A percentile compares a stretch with the other conserved stretches of the same genome.
phyloP scores from a whole-genome alignment of 2,113 vertebrate genomes.

The Neogobius melanostomus region DNA sequence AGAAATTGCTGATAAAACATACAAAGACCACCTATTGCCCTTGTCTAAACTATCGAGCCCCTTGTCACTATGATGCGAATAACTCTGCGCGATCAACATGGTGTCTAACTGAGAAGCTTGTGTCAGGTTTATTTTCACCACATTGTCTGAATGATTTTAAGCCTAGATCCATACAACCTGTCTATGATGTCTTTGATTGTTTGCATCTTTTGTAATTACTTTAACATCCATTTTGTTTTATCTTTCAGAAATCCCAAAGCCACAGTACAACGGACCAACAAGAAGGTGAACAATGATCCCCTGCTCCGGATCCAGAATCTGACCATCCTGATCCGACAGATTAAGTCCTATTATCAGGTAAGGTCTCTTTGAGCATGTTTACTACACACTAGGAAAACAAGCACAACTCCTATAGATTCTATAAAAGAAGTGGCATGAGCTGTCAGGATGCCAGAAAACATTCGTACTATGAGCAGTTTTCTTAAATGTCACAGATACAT shows the following conservation, averaged over 20 bases:
- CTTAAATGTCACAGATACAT: too few relatives aligned
- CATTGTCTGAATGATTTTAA: not conserved
- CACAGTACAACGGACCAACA: constrained; percentile 91
- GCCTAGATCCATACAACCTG: not conserved
- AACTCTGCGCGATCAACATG: not conserved
- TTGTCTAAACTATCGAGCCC: constrained; percentile 15
- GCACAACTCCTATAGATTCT: not conserved
- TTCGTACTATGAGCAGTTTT: too few relatives aligned
- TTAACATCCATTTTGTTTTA: not conserved
- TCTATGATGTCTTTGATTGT: too few relatives aligned
- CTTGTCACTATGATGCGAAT: constrained; percentile 20
- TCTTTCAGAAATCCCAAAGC: constrained; percentile 88
- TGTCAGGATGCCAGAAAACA: too few relatives aligned
- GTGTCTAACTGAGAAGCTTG: constrained; percentile 14
- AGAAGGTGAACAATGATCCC: constrained; percentile 94
- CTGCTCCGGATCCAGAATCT: constrained; percentile 94
- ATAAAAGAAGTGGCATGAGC: not conserved
- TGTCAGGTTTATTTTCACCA: not conserved
- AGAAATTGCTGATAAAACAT: not conserved
- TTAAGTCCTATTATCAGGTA: constrained; percentile 97
- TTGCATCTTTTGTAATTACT: not conserved
- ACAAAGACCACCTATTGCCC: not conserved
- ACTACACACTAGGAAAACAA: not conserved
- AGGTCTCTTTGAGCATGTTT: constrained; percentile 39
- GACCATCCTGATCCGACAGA: constrained; percentile 90